Evolutionary conservation across 1,140 invertebrate genomes (phyloP).

Genomic region (Neomicropteryx cornuta): DNA sequence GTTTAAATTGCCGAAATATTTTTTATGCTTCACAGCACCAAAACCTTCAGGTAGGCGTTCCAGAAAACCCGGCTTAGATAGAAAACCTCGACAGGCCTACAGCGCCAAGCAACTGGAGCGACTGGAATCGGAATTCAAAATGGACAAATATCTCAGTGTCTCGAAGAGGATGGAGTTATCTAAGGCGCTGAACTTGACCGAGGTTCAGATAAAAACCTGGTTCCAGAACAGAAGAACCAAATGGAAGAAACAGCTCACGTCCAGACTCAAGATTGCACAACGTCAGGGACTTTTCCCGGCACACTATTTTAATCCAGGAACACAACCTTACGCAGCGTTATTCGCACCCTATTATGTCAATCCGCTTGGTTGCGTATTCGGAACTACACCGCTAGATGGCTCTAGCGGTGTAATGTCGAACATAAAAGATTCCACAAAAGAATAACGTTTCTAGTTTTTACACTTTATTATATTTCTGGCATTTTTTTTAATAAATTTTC

Average conservation of each 20-base stretch:
- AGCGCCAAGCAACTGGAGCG: conserved; percentile 85
- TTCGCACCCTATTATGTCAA: conserved; percentile 34
- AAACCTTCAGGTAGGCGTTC: conserved; percentile 67
- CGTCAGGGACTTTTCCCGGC: conserved; percentile 67
- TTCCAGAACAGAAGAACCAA: conserved; percentile 92
- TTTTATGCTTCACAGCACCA: conserved; percentile 51
- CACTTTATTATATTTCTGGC: no score
- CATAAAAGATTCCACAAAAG: no score
- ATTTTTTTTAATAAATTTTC: no score
- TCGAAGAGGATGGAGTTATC: conserved; percentile 90
- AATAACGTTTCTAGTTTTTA: no score
- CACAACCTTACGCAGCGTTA: conserved; percentile 48
- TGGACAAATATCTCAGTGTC: conserved; percentile 91
- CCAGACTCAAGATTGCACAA: conserved; percentile 75
- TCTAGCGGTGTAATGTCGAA: no score
- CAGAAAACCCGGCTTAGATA: conserved; percentile 74
- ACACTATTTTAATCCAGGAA: conserved; percentile 51
- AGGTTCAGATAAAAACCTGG: conserved; percentile 97
- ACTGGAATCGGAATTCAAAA: conserved; percentile 86
- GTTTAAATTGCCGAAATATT: no score
- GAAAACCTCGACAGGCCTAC: conserved; percentile 92
- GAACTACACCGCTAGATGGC: conserved; percentile 11
- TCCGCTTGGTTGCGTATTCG: conserved; percentile 41
- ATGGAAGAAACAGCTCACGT: conserved; percentile 92
- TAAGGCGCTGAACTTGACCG: conserved; percentile 76